phyloP scores from a whole-genome alignment of 1,140 invertebrate genomes.

The Triops cancriformis region DNA sequence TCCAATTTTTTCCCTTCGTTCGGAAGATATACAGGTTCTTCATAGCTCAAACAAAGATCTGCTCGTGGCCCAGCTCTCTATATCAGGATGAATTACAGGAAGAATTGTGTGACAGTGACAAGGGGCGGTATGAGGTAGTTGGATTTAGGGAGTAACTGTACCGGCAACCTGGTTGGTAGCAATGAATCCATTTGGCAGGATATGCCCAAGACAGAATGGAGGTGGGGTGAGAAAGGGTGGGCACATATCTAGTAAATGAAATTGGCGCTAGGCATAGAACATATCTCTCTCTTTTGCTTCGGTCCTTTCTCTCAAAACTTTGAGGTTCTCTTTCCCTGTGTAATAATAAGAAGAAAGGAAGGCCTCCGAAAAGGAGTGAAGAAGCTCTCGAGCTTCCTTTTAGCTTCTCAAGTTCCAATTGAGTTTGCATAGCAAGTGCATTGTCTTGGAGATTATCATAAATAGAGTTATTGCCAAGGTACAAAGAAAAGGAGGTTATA shows the following conservation, averaged over 20 bases:
- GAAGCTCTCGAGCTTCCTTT: background rate
- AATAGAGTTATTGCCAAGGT: slow-evolving; percentile 10
- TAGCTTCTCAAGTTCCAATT: slow-evolving; percentile 2
- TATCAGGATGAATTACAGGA: background rate
- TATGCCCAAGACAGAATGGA: background rate
- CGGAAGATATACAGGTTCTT: no score
- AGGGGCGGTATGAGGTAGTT: background rate
- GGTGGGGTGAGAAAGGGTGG: no score
- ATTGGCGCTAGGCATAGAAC: background rate
- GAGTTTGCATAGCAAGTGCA: slow-evolving; percentile 13
- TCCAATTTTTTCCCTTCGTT: background rate
- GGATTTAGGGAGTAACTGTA: no score
- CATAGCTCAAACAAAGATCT: background rate
- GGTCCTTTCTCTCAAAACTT: no score
- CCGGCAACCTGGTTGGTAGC: background rate
- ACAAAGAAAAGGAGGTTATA: background rate
- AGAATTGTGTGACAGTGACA: slow-evolving; percentile 2
- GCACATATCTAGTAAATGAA: background rate
- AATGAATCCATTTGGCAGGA: background rate
- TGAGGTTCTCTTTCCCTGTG: no score
- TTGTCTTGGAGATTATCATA: slow-evolving; percentile 8
- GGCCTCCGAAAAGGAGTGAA: background rate
- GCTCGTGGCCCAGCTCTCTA: background rate
- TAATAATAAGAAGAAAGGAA: background rate
- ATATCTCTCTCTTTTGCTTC: background rate